Conservation (phyloP, 2,888 invertebrate species). For the Noctua janthina region DNA sequence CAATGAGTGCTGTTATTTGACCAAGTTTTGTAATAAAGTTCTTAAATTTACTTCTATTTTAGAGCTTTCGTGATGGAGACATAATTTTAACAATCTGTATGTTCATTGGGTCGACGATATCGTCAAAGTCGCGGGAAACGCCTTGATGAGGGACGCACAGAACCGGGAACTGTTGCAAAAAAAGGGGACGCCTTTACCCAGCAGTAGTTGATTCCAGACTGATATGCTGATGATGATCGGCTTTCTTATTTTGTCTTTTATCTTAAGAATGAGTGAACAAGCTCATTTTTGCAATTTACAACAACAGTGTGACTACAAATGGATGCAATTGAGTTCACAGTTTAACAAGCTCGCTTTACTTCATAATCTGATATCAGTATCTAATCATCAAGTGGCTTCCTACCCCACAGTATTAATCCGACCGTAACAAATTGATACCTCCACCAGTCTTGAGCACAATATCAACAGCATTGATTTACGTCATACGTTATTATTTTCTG, state of each 20-base stretch:
- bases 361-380: neutral
- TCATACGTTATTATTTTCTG: constrained; percentile 56
- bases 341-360: neutral
- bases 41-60: neutral
- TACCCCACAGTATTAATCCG: constrained; percentile 29
- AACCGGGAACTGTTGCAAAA: too few relatives aligned
- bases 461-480: constrained; percentile 59
- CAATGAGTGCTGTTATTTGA: constrained; percentile 6
- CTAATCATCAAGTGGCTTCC: constrained; percentile 12
- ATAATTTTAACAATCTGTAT: neutral
- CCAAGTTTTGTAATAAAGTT: constrained; percentile 10
- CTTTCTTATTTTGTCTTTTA: neutral
- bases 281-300: neutral
- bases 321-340: neutral
- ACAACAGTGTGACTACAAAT: too few relatives aligned
- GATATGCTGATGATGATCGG: neutral
- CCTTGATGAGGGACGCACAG: too few relatives aligned
- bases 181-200: too few relatives aligned
- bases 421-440: constrained; percentile 41
- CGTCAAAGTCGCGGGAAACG: too few relatives aligned
- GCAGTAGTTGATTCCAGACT: too few relatives aligned
- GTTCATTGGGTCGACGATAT: too few relatives aligned
- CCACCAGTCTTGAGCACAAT: constrained; percentile 45
- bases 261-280: neutral
- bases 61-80: neutral